Percentiles rank a stretch among this genome's conserved stretches.
Evolutionary conservation across 1,140 invertebrate genomes (phyloP).

Genomic region (Ips typographus): DNA sequence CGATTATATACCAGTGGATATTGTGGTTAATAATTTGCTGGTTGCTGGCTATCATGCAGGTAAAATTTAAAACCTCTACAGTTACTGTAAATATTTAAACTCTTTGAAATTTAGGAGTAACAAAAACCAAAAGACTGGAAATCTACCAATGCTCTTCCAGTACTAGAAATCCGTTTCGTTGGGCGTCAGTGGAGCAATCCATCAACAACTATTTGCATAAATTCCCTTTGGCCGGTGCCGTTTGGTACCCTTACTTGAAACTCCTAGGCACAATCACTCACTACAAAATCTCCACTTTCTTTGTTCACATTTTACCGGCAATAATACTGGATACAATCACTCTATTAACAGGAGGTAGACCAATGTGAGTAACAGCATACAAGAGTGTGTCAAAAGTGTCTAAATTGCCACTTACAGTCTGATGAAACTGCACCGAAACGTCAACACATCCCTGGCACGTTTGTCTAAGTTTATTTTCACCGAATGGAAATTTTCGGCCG

Average conservation of each 20-base stretch:
- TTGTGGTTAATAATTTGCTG: constrained; percentile 86
- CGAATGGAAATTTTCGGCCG: constrained; percentile 87
- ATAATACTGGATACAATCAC: constrained; percentile 76
- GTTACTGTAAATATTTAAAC: too few species aligned
- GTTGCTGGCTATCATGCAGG: constrained; percentile 77
- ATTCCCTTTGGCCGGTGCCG: constrained; percentile 75
- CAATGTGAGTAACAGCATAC: constrained; percentile 66
- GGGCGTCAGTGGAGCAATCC: constrained; percentile 67
- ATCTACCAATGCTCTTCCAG: constrained; percentile 92
- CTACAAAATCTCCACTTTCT: constrained; percentile 76
- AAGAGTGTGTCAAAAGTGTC: not conserved
- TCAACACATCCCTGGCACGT: constrained; percentile 77
- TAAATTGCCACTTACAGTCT: constrained; percentile 61
- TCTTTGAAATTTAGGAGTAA: constrained; percentile 16
- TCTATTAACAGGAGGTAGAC: constrained; percentile 69
- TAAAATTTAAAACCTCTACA: constrained; percentile 38
- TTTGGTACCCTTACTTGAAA: constrained; percentile 83
- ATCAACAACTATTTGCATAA: constrained; percentile 68
- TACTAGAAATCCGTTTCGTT: constrained; percentile 83
- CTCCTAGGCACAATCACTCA: constrained; percentile 70
- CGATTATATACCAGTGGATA: constrained; percentile 94
- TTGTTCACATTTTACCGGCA: constrained; percentile 84
- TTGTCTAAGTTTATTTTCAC: constrained; percentile 88
- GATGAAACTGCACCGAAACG: constrained; percentile 80
- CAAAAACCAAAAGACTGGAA: constrained; percentile 53